Percentiles rank a stretch among this genome's conserved stretches.
Conservation (phyloP, 1,140 invertebrate genomes). For the Drosophila kurseongensis region DNA sequence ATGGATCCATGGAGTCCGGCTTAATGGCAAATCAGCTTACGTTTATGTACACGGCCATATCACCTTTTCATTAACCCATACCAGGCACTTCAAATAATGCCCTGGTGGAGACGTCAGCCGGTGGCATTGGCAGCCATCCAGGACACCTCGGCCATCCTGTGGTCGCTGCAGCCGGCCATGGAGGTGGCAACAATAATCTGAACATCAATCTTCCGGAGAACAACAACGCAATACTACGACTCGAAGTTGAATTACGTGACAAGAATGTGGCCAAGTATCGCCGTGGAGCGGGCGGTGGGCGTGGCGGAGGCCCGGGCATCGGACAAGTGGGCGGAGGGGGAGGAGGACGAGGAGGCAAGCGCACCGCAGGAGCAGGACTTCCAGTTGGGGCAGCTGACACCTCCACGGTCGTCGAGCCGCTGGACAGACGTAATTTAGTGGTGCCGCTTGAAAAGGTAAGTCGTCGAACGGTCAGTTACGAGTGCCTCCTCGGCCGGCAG, state of each 20-base stretch:
- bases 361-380: conserved; percentile 1
- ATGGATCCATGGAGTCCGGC: conserved; percentile 7
- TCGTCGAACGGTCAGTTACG: conserved; percentile 24
- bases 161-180: conserved; percentile 26
- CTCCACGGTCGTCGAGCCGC: conserved; percentile 31
- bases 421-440: conserved; percentile 73
- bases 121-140: conserved; percentile 19
- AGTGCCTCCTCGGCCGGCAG: background rate
- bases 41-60: conserved; percentile 42
- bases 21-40: conserved; percentile 37
- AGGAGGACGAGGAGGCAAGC: conserved; percentile 14
- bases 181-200: conserved; percentile 81
- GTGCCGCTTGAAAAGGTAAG: conserved; percentile 85
- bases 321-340: conserved; percentile 37
- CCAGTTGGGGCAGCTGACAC: conserved; percentile 17
- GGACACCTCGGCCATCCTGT: conserved; percentile 29
- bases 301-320: conserved; percentile 34
- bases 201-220: conserved; percentile 84
- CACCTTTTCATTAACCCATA: conserved; percentile 66
- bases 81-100: conserved; percentile 72
- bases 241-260: conserved; percentile 85
- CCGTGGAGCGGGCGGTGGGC: conserved; percentile 44
- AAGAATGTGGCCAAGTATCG: conserved; percentile 84
- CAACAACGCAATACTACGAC: conserved; percentile 83
- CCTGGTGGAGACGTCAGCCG: conserved; percentile 29